phyloP scores from a whole-genome alignment of 2,888 invertebrate genomes.

The Rapana venosa region DNA sequence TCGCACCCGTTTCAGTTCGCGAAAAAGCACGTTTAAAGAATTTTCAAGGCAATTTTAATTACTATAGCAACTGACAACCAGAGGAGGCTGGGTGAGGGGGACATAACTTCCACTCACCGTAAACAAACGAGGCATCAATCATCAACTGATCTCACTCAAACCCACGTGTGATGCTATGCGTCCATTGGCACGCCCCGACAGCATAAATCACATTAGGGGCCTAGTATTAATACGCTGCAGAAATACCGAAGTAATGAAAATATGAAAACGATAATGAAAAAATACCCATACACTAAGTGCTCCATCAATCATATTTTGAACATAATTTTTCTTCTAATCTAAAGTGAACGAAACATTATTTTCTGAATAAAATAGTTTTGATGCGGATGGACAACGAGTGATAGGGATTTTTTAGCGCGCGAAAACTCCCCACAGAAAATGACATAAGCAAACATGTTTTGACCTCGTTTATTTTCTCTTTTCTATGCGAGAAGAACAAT shows the following conservation, averaged over 20 bases:
- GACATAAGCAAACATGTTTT: neutral
- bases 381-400: neutral
- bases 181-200: slow-evolving; percentile 11
- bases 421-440: slow-evolving; percentile 34
- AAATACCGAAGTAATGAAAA: too few relatives aligned
- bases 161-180: slow-evolving; percentile 16
- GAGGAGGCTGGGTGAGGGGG: neutral
- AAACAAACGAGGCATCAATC: neutral
- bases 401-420: slow-evolving; percentile 36
- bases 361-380: neutral
- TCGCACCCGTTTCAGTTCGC: neutral
- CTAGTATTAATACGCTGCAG: neutral
- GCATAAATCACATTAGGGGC: neutral
- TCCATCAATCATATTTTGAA: neutral
- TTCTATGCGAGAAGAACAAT: neutral
- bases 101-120: slow-evolving; percentile 10
- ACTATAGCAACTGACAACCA: neutral
- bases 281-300: neutral
- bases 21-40: neutral
- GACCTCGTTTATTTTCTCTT: neutral
- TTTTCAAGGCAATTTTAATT: neutral
- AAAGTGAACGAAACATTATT: neutral
- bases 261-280: neutral
- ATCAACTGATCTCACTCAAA: neutral
- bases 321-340: neutral